Conservation (phyloP, 2,113 vertebrate genomes). For the Centropus bengalensis region DNA sequence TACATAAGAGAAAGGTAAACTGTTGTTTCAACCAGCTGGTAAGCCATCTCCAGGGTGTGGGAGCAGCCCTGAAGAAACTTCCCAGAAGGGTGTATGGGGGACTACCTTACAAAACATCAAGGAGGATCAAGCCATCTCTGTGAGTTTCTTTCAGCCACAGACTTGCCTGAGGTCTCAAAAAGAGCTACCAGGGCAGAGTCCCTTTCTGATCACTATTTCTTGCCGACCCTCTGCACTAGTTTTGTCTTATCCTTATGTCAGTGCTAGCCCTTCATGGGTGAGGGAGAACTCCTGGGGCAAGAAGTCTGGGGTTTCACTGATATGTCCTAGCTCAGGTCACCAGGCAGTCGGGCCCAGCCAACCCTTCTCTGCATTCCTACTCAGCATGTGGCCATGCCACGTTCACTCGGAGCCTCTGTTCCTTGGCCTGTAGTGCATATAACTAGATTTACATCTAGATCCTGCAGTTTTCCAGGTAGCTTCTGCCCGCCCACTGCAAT, state of each 20-base stretch:
- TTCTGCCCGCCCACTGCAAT: neutral
- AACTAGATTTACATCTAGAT: too few relatives aligned
- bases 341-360: neutral
- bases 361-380: neutral
- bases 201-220: neutral
- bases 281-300: neutral
- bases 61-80: neutral
- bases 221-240: neutral
- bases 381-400: neutral
- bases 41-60: accelerated
- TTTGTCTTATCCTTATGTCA: neutral
- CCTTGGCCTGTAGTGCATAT: too few relatives aligned
- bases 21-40: neutral
- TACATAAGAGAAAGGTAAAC: neutral
- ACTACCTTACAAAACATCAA: accelerated
- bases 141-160: neutral
- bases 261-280: neutral
- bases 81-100: neutral
- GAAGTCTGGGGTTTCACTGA: neutral
- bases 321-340: accelerated
- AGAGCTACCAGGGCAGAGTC: neutral
- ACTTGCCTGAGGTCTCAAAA: neutral
- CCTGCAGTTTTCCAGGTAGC: neutral
- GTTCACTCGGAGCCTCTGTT: neutral
- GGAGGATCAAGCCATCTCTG: neutral